These are phyloP conservation scores for Phymanthus crucifer DNA, from an alignment of 92 coral and sea anemone species.

Conservation along the genomic window DNA sequence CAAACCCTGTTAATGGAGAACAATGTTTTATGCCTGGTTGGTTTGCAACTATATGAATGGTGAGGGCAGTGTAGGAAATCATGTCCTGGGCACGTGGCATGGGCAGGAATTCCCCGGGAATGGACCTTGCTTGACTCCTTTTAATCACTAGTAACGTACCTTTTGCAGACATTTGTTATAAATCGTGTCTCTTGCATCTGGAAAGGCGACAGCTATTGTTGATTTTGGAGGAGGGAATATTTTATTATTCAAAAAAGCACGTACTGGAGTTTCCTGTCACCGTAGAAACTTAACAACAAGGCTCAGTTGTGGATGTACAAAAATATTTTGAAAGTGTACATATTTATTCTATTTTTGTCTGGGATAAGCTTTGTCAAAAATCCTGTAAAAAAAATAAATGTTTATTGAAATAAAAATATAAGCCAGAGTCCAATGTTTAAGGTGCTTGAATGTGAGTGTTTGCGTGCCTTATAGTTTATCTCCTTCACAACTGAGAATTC, in stretches of 20 bases:
- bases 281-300: not conserved
- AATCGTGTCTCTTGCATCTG: too few species aligned
- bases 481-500: not conserved
- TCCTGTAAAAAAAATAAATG: not conserved
- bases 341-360: not conserved
- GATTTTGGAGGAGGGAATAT: not conserved
- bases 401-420: not conserved
- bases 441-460: not conserved
- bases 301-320: not conserved
- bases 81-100: not conserved
- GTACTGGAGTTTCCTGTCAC: too few species aligned
- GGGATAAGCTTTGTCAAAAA: not conserved
- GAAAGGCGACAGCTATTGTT: not conserved
- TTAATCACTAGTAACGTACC: not conserved
- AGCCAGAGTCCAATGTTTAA: not conserved
- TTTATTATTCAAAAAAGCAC: too few species aligned
- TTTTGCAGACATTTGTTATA: not conserved
- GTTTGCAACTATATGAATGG: slow-evolving; percentile 20
- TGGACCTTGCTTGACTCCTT: not conserved
- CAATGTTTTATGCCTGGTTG: slow-evolving; percentile 28
- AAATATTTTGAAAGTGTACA: not conserved
- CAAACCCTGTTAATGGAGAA: slow-evolving; percentile 17
- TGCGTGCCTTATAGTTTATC: not conserved
- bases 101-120: not conserved
- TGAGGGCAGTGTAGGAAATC: not conserved